Evolutionary conservation across 2,113 vertebrate species (phyloP).

Genomic region (Chiloscyllium plagiosum): DNA sequence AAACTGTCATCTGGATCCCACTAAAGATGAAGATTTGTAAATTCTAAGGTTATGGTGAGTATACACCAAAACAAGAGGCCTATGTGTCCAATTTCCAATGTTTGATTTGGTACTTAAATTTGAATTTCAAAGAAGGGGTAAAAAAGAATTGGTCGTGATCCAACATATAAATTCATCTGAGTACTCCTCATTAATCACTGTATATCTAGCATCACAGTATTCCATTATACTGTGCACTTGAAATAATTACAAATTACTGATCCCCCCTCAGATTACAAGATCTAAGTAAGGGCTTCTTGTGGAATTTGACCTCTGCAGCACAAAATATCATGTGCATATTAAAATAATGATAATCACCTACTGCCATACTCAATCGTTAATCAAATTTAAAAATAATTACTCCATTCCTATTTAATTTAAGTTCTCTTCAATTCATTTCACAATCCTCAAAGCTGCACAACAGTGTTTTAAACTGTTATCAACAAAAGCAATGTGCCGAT

Average conservation of each 20-base stretch:
- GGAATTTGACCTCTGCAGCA: conserved; percentile 11
- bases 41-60: not conserved
- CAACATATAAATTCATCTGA: conserved; percentile 9
- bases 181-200: not conserved
- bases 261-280: conserved; percentile 20
- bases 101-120: not conserved
- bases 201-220: not conserved
- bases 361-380: conserved; percentile 19
- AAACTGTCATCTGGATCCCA: not conserved
- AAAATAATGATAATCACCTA: conserved; percentile 30
- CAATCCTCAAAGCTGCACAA: not conserved
- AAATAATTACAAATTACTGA: conserved; percentile 31
- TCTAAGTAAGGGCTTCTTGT: conserved; percentile 1
- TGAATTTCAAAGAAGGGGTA: not conserved
- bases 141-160: conserved; percentile 5
- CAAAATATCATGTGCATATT: conserved; percentile 8
- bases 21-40: not conserved
- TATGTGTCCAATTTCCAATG: not conserved
- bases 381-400: conserved; percentile 30
- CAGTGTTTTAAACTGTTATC: not conserved
- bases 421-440: not conserved
- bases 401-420: not conserved
- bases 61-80: not conserved
- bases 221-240: not conserved
- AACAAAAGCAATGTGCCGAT: conserved; percentile 22